A percentile compares a stretch with the other conserved stretches of the same genome.
Conservation (phyloP, 2,888 invertebrate genomes). For the Drosophila leonis region DNA sequence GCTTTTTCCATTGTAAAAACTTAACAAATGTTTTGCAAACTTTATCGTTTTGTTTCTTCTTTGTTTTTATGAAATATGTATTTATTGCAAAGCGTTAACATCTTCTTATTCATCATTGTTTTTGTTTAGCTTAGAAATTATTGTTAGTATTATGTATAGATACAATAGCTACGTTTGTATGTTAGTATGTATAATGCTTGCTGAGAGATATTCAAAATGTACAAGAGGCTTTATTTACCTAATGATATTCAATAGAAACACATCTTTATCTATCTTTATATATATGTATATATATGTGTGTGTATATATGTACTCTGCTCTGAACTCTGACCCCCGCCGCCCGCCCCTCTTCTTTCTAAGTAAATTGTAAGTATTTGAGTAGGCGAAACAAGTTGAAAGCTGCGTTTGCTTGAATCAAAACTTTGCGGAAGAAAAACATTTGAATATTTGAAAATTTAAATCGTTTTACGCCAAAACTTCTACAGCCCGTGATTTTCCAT, state of each 20-base stretch:
- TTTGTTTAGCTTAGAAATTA: slow-evolving; percentile 50
- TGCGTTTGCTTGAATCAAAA: slow-evolving; percentile 30
- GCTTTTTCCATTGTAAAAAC: slow-evolving; percentile 75
- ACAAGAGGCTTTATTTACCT: slow-evolving; percentile 66
- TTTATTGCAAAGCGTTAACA: slow-evolving; percentile 64
- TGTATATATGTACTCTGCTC: slow-evolving; percentile 26
- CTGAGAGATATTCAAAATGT: slow-evolving; percentile 66
- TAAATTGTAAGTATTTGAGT: slow-evolving; percentile 5
- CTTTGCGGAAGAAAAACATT: slow-evolving; percentile 37
- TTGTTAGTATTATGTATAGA: slow-evolving; percentile 53
- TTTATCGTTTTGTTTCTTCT: slow-evolving; percentile 53
- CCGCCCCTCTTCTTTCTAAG: neutral
- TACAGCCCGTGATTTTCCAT: slow-evolving; percentile 36
- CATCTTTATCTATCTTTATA: slow-evolving; percentile 26
- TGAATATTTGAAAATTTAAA: slow-evolving; percentile 43
- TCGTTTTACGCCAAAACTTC: slow-evolving; percentile 42
- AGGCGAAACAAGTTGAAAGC: slow-evolving; percentile 24
- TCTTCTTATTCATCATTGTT: slow-evolving; percentile 16
- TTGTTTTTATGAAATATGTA: slow-evolving; percentile 23
- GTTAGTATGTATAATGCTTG: slow-evolving; percentile 61
- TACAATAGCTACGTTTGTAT: slow-evolving; percentile 43
- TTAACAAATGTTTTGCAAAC: slow-evolving; percentile 78
- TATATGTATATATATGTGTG: neutral
- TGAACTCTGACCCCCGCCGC: slow-evolving; percentile 21
- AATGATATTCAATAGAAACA: slow-evolving; percentile 54